Base-by-base conservation (phyloP, 1,140 invertebrate species). In the Monochamus saltuarius region DNA sequence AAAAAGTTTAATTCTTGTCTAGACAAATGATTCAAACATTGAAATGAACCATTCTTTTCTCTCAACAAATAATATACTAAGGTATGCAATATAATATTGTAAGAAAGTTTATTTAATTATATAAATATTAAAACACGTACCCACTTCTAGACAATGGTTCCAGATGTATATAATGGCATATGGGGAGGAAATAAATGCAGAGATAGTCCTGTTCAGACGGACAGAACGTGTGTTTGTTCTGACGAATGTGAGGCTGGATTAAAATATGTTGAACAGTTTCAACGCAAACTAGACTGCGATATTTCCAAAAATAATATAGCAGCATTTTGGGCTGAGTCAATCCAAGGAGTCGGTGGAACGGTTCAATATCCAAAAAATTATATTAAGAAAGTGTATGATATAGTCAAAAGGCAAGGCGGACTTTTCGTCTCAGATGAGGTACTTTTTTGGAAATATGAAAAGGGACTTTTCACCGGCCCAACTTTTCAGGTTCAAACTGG, bases 311-410 rank as follows among this genome's bases (percentile, higher is more conserved):
- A 85, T 8, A 84, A 82, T 70, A 80, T 95, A 19, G 96, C 93
- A 2, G 96, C 85, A 11, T 88, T 98, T 71, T 90, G 98, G 75
- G 92, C 91, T 0, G 97, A 99, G 79, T 92, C 92, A 4, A 97
- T 98, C 68, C 95, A 97, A 79, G 94, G 96, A 34, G 87, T 95
- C 17, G 94, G 93, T 10, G 97, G 95, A 10, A 81, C 86, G 0
- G 89, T 98, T 0, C 96, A 99, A 75, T 98, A 87, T 75, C 94
- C 97, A 0, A 91, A 89, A 71, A 87, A 87, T 4, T 99, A 91
- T 74, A 70, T 99, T 0, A 90, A 90, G 69, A 85, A 85, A 68
- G 92, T 92, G 0, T 89, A 88, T 69, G 85, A 92, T n/a, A 68
- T 91, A 22, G 83, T 98, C 0, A 85, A 87, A 47, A 79, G 84